Conservation (phyloP, 1,140 invertebrate species). For the Nixonia krombeini region DNA sequence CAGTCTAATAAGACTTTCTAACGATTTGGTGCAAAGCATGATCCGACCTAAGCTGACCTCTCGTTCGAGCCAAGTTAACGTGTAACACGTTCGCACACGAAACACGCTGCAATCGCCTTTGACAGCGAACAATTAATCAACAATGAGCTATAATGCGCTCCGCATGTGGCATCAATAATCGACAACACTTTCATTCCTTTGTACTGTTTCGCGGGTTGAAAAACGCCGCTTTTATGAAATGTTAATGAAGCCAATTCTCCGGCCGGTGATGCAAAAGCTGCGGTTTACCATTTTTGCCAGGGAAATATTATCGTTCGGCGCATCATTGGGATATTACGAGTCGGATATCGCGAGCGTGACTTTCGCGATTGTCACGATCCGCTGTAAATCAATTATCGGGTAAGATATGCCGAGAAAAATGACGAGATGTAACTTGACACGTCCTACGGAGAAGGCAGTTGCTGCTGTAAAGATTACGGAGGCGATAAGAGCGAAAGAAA, state of each 20-base stretch:
- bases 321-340: too few relatives aligned
- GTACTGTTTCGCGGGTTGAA: neutral
- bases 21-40: constrained; percentile 61
- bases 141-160: constrained; percentile 56
- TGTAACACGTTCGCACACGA: constrained; percentile 45
- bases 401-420: constrained; percentile 17
- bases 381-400: neutral
- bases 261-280: too few relatives aligned
- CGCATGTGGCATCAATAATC: constrained; percentile 28
- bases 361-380: too few relatives aligned
- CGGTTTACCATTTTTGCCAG: too few relatives aligned
- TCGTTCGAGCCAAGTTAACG: constrained; percentile 41
- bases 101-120: constrained; percentile 35
- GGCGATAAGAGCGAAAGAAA: constrained; percentile 54
- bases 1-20: constrained; percentile 59
- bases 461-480: constrained; percentile 53
- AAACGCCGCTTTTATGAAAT: neutral
- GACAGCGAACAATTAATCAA: constrained; percentile 61
- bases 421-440: constrained; percentile 48
- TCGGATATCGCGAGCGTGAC: too few relatives aligned
- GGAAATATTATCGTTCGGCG: too few relatives aligned
- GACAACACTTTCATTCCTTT: constrained; percentile 34
- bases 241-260: too few relatives aligned
- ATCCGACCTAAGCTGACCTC: constrained; percentile 56
- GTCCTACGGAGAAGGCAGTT: constrained; percentile 35